These are phyloP conservation scores for Bombus superbus DNA, from an alignment of 1,140 invertebrate species.

Conservation along the genomic window DNA sequence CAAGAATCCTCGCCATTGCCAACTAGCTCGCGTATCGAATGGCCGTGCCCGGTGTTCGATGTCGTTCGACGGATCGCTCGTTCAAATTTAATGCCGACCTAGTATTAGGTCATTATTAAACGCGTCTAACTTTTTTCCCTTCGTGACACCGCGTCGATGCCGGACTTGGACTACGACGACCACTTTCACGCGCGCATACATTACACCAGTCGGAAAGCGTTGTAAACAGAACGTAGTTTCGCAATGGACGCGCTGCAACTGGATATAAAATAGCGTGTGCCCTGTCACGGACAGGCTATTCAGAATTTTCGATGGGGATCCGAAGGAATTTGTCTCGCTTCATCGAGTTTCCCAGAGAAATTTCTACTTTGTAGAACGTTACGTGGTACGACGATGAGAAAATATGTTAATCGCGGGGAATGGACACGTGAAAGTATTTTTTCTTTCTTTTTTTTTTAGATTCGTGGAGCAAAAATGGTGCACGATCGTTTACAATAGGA, in stretches of 20 bases:
- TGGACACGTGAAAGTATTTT: no score
- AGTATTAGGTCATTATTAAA: conserved; percentile 52
- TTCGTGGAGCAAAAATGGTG: no score
- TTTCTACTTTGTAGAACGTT: not conserved
- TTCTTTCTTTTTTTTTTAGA: no score
- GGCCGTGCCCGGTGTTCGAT: conserved; percentile 7
- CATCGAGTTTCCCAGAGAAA: not conserved
- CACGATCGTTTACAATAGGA: no score
- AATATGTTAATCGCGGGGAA: no score
- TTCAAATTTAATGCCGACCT: conserved; percentile 48
- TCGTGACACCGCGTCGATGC: not conserved
- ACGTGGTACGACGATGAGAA: no score
- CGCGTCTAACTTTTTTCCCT: conserved; percentile 5
- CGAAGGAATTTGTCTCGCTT: not conserved
- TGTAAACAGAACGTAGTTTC: conserved; percentile 45
- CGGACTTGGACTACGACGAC: conserved; percentile 2
- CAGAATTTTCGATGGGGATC: not conserved
- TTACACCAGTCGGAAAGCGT: conserved; percentile 26
- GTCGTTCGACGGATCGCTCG: conserved; percentile 3
- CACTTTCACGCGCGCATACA: conserved; percentile 58
- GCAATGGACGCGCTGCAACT: conserved; percentile 26
- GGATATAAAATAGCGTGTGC: not conserved
- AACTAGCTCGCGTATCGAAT: conserved; percentile 11
- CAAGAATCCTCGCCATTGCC: conserved; percentile 10
- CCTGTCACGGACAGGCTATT: not conserved